Conservation (phyloP, 2,113 vertebrate genomes). For the Gymnarchus niloticus region DNA sequence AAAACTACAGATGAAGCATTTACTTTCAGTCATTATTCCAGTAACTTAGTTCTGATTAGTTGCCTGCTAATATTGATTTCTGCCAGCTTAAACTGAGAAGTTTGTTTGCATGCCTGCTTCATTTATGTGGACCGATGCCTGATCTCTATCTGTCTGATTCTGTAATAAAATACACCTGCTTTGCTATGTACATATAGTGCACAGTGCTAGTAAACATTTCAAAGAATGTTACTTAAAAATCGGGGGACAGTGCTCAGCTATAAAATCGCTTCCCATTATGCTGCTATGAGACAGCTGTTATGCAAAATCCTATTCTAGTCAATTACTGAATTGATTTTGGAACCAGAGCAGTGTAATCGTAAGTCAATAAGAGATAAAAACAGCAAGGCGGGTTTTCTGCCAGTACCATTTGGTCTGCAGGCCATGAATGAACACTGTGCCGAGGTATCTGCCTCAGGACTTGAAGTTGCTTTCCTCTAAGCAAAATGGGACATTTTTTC, state of each 20-base stretch:
- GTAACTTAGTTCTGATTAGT: neutral
- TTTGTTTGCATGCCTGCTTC: no score
- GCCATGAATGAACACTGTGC: neutral
- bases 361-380: neutral
- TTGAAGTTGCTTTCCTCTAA: conserved; percentile 29
- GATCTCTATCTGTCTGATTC: neutral
- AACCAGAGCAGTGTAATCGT: neutral
- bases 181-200: neutral
- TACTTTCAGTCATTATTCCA: neutral
- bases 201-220: neutral
- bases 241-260: neutral
- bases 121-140: no score
- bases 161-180: neutral
- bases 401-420: neutral
- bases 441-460: neutral
- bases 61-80: neutral
- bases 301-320: neutral
- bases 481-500: conserved; percentile 52
- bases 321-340: neutral
- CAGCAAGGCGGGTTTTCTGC: neutral
- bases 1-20: neutral
- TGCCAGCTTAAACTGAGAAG: no score
- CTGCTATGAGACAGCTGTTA: neutral
- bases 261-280: neutral
- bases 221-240: neutral